These are phyloP conservation scores for Brachionus rotundiformis DNA, from an alignment of 1,140 invertebrate genomes.

Conservation along the genomic window DNA sequence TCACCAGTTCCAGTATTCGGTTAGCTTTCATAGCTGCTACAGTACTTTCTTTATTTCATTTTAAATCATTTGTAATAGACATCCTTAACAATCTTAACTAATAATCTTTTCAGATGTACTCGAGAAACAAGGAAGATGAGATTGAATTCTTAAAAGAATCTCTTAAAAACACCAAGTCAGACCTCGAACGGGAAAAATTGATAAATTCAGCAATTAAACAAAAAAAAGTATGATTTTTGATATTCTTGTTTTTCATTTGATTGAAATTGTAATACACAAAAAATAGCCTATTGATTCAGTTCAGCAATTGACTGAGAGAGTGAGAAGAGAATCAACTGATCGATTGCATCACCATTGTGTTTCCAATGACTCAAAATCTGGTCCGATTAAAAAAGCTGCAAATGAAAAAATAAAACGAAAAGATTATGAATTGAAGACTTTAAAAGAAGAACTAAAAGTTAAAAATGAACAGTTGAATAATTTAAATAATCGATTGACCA, in stretches of 20 bases:
- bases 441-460: constrained; percentile 59
- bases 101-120: constrained; percentile 54
- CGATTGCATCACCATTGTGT: constrained; percentile 53
- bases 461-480: constrained; percentile 56
- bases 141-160: constrained; percentile 61
- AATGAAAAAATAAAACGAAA: constrained; percentile 59
- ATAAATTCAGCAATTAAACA: constrained; percentile 63
- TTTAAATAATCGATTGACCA: constrained; percentile 39
- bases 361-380: constrained; percentile 53
- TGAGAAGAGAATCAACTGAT: constrained; percentile 34
- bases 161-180: constrained; percentile 58
- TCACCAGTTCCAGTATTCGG: background rate
- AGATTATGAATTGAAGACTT: constrained; percentile 62
- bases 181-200: constrained; percentile 62
- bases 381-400: constrained; percentile 55
- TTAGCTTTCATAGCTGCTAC: background rate
- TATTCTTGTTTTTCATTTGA: background rate
- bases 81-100: background rate
- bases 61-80: background rate
- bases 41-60: background rate
- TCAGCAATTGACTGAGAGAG: constrained; percentile 53
- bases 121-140: constrained; percentile 59
- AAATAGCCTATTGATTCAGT: background rate
- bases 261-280: background rate
- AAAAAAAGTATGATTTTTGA: constrained; percentile 57